Conservation (phyloP, 35 echinoderm and acorn worm genomes). For the Holothuria glaberrima region DNA sequence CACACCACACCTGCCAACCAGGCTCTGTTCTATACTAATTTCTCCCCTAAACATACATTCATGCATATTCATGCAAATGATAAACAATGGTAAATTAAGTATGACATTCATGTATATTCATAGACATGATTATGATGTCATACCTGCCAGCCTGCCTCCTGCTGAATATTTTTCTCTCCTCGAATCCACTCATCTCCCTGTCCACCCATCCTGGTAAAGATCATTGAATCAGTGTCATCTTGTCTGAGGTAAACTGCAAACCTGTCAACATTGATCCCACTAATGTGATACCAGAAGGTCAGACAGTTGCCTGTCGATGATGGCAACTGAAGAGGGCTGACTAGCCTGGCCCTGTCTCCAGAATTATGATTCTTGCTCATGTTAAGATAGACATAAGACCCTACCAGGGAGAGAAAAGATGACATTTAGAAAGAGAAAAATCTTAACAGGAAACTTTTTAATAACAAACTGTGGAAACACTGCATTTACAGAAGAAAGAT, state of each 20-base stretch:
- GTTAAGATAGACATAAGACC: slow-evolving; percentile 14
- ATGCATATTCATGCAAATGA: no score
- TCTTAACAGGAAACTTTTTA: no score
- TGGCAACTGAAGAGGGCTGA: slow-evolving; percentile 22
- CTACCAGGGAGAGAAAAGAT: not conserved
- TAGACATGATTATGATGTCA: not conserved
- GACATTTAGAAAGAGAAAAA: not conserved
- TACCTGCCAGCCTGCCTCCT: slow-evolving; percentile 45
- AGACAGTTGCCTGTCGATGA: not conserved
- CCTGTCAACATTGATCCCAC: slow-evolving; percentile 39
- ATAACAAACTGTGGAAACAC: no score
- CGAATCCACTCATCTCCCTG: slow-evolving; percentile 54
- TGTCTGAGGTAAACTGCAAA: slow-evolving; percentile 20
- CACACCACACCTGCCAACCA: no score
- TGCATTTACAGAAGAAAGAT: no score
- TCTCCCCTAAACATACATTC: no score
- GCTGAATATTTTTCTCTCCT: slow-evolving; percentile 40
- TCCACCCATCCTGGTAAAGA: slow-evolving; percentile 37
- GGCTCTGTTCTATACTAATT: no score
- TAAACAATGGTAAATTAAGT: no score
- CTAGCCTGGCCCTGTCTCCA: slow-evolving; percentile 25
- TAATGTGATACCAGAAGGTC: slow-evolving; percentile 59
- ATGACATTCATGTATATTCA: no score
- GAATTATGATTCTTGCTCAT: not conserved
- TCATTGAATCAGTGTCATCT: not conserved